Percentiles rank a stretch among this genome's conserved stretches.
phyloP scores from a whole-genome alignment of 1,140 invertebrate species.

The Subanguina moxae region DNA sequence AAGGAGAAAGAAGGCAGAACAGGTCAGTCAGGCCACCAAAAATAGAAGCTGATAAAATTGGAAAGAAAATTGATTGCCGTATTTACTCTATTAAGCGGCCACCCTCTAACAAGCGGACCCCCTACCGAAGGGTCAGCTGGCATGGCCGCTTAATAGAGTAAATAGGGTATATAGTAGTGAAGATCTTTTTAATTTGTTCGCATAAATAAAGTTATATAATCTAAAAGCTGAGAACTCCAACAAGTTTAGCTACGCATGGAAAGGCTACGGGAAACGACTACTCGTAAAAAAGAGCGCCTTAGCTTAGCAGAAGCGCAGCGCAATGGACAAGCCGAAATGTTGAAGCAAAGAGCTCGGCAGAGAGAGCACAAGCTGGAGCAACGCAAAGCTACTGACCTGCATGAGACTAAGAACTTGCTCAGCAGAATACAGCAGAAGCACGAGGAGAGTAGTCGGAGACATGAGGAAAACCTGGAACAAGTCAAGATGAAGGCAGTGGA shows the following conservation, averaged over 20 bases:
- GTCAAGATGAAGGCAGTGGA: slow-evolving; percentile 23
- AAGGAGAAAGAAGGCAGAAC: slow-evolving; percentile 21
- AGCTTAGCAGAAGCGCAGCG: slow-evolving; percentile 19
- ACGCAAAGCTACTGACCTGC: slow-evolving; percentile 11
- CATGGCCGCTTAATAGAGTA: too few species aligned
- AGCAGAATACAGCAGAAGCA: slow-evolving; percentile 34
- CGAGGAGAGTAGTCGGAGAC: slow-evolving; percentile 20
- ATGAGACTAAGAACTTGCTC: slow-evolving; percentile 17
- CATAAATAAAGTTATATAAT: too few species aligned
- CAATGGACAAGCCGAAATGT: slow-evolving; percentile 1
- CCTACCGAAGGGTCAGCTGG: too few species aligned
- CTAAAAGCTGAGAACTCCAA: too few species aligned
- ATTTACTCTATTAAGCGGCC: too few species aligned
- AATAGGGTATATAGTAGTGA: too few species aligned
- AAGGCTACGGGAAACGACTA: slow-evolving; percentile 12
- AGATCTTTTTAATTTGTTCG: too few species aligned
- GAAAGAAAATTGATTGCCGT: too few species aligned
- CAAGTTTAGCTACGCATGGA: slow-evolving; percentile 23
- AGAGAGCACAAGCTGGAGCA: slow-evolving; percentile 22
- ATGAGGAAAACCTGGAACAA: slow-evolving; percentile 23
- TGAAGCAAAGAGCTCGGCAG: slow-evolving; percentile 6
- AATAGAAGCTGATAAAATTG: too few species aligned
- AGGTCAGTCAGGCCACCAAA: slow-evolving; percentile 21
- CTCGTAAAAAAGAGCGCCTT: slow-evolving; percentile 22
- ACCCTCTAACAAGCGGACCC: too few species aligned